A percentile compares a stretch with the other conserved stretches of the same genome.
These are phyloP conservation scores for Periphyllus acericola DNA, from an alignment of 2,888 invertebrate genomes.

Conservation along the genomic window DNA sequence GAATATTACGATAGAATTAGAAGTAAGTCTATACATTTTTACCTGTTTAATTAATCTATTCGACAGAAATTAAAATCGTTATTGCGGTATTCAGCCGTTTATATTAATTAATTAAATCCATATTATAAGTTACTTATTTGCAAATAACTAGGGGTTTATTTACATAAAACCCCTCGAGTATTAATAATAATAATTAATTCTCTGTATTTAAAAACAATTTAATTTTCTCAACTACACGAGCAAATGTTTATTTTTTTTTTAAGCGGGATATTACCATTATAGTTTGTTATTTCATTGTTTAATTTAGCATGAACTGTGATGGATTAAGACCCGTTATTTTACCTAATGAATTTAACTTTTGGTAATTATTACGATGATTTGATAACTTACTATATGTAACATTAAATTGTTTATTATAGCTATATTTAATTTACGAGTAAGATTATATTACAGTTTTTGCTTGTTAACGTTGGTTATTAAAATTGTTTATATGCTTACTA, in stretches of 20 bases:
- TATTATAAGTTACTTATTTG: background rate
- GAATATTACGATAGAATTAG: background rate
- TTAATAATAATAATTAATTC: background rate
- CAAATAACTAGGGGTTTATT: background rate
- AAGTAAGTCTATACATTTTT: background rate
- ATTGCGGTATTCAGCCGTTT: background rate
- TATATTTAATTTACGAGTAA: background rate
- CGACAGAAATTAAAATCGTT: constrained; percentile 1
- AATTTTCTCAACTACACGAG: background rate
- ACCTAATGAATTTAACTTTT: background rate
- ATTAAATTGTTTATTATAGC: background rate
- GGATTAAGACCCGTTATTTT: constrained; percentile 18
- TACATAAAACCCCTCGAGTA: background rate
- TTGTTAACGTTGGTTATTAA: background rate
- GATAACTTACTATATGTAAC: background rate
- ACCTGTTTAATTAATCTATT: constrained; percentile 14
- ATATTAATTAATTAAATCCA: background rate
- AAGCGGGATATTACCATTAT: constrained; percentile 34
- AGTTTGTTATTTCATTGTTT: constrained; percentile 54
- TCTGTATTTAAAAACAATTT: background rate
- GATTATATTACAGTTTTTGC: background rate
- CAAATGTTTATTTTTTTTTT: background rate
- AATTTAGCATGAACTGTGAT: constrained; percentile 53
- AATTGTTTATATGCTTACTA: background rate
- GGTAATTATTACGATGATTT: background rate